Evolutionary conservation across 2,113 vertebrate genomes (phyloP), one percentile per base, ranked within the genome.

Genomic region (Rhegmatorhina hoffmannsi): DNA sequence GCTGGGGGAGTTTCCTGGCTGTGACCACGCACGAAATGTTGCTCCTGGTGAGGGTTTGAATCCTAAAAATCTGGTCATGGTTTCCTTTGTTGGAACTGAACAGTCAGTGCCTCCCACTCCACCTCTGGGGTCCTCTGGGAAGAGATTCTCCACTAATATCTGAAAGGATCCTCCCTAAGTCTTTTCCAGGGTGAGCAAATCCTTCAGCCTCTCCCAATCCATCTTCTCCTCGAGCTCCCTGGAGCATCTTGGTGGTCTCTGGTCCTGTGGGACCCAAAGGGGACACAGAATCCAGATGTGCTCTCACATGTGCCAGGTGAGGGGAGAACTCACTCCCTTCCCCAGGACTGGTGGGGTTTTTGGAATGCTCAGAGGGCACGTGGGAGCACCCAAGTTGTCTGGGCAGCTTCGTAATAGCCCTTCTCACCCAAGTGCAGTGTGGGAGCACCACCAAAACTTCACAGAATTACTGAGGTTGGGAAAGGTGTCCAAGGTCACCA

Each of bases 51-150:
- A 46, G 46, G 52, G 19, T 25, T 73, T 44, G 14, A 19, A 38
- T 52, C 50, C 29, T 0, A 0, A 36, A 24, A 19, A 40, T 17
- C 12, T 25, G 15, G 14, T 6, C 20, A 33, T 2, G 2, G 33
- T 13, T 69, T n/a, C 9, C 34, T 17, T 76, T 17, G 0, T 24
- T 26, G 46, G 33, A 38, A 2, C 20, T 47, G 25, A 36, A 43
- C 28, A 60, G 24, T 15, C 8, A 2, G 29, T 59, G 28, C 15
- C 28, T 81, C 53, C 52, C 70, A 18, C 11, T 9, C 16, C 38
- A 9, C 31, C n/a, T 74, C 34, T 43, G 55, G 44, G 9, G 38
- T 19, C 13, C 17, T 77, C 74, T 11, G 31, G 67, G 60, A 66
- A 70, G 12, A 62, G 1, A 5, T 2, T 75, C 21, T 38, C 66